Conservation (phyloP, 2,113 vertebrate species). For the Eonycteris spelaea region DNA sequence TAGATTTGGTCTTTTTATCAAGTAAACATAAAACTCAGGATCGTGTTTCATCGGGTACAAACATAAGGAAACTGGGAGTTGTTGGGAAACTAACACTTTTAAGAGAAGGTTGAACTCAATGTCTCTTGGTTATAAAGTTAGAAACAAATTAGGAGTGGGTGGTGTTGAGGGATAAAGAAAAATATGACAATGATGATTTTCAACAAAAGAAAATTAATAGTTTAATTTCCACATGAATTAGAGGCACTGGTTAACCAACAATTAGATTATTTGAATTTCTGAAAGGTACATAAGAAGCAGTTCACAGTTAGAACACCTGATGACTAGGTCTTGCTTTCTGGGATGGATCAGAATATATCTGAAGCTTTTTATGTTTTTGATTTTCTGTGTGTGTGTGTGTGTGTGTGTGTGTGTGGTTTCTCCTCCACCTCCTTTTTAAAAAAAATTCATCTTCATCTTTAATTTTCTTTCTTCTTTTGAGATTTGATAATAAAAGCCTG, state of each 20-base stretch:
- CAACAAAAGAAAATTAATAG: background rate
- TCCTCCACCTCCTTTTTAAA: background rate
- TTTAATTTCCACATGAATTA: background rate
- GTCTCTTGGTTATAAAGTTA: background rate
- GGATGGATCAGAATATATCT: background rate
- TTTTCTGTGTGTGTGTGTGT: background rate
- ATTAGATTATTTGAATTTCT: background rate
- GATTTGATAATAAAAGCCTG: background rate
- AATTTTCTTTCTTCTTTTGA: background rate
- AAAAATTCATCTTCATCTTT: background rate
- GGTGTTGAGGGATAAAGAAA: background rate
- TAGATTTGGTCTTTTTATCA: background rate
- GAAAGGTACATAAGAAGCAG: background rate
- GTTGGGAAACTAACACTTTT: background rate
- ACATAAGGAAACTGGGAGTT: background rate
- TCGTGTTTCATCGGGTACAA: background rate
- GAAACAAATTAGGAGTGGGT: background rate
- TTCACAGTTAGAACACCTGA: background rate
- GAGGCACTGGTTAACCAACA: background rate
- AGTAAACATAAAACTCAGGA: background rate
- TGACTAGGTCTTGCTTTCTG: background rate
- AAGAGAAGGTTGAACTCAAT: background rate
- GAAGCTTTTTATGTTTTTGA: background rate
- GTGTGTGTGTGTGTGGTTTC: background rate
- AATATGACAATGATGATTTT: background rate